phyloP scores from a whole-genome alignment of 2,797 vertebrate species.

The Rhinoraja longicauda region DNA sequence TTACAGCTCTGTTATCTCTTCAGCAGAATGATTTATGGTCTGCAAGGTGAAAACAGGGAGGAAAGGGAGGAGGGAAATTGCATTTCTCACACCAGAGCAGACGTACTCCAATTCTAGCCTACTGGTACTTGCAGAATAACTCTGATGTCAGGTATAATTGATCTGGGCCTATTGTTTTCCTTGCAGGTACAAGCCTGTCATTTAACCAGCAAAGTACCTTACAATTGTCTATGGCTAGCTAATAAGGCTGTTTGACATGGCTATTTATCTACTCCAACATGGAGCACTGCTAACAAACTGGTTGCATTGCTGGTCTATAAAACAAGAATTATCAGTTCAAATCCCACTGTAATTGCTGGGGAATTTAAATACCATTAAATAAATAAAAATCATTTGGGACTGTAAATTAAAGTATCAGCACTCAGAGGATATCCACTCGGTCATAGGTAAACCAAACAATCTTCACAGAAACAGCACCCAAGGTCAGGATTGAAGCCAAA shows the following conservation, averaged over 20 bases:
- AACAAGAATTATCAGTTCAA: too few species aligned
- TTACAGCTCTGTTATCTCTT: slow-evolving; percentile 81
- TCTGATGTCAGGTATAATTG: slow-evolving; percentile 71
- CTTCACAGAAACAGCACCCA: too few species aligned
- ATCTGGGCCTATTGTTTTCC: slow-evolving; percentile 66
- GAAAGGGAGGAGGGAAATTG: slow-evolving; percentile 69
- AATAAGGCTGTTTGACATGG: slow-evolving; percentile 77
- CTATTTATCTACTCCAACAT: slow-evolving; percentile 79
- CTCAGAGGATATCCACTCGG: too few species aligned
- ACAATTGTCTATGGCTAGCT: slow-evolving; percentile 69
- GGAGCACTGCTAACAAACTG: slow-evolving; percentile 48
- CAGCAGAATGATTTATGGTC: slow-evolving; percentile 84
- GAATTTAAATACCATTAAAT: too few species aligned
- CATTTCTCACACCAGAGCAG: slow-evolving; percentile 66
- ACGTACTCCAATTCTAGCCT: slow-evolving; percentile 53
- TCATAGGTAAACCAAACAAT: too few species aligned
- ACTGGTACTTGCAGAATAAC: slow-evolving; percentile 65
- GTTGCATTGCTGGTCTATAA: too few species aligned
- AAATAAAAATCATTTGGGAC: too few species aligned
- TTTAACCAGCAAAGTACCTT: slow-evolving; percentile 76
- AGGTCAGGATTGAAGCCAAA: too few species aligned
- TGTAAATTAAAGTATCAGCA: too few species aligned
- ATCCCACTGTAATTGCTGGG: too few species aligned
- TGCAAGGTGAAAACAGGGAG: slow-evolving; percentile 66
- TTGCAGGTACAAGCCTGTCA: slow-evolving; percentile 69